phyloP scores from a whole-genome alignment of 2,113 vertebrate genomes.

The Muscicapa adusta region DNA sequence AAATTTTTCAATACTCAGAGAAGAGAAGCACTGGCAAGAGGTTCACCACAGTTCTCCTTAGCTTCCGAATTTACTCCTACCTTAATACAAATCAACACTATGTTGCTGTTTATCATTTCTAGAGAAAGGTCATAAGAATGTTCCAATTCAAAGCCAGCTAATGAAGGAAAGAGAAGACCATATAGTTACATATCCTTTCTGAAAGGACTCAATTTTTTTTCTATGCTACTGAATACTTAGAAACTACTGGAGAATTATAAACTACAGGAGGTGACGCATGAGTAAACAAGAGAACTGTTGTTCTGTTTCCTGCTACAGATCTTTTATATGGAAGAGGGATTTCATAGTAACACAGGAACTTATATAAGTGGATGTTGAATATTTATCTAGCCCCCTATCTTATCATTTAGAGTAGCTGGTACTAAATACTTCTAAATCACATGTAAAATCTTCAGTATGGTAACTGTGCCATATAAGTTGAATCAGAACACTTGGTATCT shows the following conservation, averaged over 20 bases:
- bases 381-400: background rate
- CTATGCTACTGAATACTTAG: background rate
- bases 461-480: background rate
- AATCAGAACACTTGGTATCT: background rate
- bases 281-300: background rate
- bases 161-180: background rate
- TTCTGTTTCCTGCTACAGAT: background rate
- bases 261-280: fast-evolving
- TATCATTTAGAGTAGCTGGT: background rate
- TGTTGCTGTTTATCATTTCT: background rate
- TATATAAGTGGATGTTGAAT: background rate
- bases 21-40: background rate
- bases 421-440: background rate
- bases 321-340: background rate
- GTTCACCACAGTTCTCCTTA: background rate
- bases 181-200: background rate
- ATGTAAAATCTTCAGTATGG: background rate
- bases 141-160: background rate
- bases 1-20: background rate
- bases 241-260: background rate
- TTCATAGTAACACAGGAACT: background rate
- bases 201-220: background rate
- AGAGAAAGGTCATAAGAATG: background rate
- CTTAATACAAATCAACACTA: background rate
- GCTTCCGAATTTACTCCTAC: background rate